These are phyloP conservation scores for Heliangelus exortis DNA, from an alignment of 2,797 vertebrate genomes.

Conservation along the genomic window DNA sequence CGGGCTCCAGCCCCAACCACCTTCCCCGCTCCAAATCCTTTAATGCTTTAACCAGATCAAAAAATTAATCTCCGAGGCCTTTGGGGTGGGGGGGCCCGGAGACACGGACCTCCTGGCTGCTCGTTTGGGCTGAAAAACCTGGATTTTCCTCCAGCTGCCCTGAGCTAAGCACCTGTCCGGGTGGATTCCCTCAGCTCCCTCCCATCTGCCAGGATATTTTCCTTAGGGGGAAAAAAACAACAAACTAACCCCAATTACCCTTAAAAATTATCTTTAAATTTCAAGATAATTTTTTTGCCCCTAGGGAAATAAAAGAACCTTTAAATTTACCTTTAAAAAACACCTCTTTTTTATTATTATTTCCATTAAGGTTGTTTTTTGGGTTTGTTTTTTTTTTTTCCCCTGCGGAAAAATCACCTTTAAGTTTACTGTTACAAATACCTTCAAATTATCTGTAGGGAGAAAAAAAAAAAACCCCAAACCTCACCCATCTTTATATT, in stretches of 20 bases:
- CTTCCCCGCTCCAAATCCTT: slow-evolving; percentile 47
- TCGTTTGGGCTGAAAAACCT: neutral
- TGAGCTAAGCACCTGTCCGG: slow-evolving; percentile 46
- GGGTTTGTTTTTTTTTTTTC: neutral
- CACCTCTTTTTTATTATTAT: no score
- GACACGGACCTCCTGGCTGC: neutral
- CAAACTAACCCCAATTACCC: neutral
- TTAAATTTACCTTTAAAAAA: neutral
- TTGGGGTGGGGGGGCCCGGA: neutral
- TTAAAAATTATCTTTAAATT: no score
- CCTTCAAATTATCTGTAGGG: neutral
- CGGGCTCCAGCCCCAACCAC: slow-evolving; percentile 38
- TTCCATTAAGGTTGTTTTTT: no score
- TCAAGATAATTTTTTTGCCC: neutral
- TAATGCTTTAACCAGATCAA: slow-evolving; percentile 69
- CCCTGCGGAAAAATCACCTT: neutral
- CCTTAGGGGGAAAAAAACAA: neutral
- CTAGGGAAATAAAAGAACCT: neutral
- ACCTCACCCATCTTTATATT: no score
- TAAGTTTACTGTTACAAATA: neutral
- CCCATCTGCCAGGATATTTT: slow-evolving; percentile 39
- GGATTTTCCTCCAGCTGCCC: slow-evolving; percentile 22
- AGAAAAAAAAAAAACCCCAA: neutral
- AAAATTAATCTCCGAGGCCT: neutral
- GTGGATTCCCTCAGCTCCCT: neutral